Evolutionary conservation across 2,888 invertebrate genomes (phyloP), one percentile per base, ranked within the genome.

Genomic region (Lycocerus yunnanus): DNA sequence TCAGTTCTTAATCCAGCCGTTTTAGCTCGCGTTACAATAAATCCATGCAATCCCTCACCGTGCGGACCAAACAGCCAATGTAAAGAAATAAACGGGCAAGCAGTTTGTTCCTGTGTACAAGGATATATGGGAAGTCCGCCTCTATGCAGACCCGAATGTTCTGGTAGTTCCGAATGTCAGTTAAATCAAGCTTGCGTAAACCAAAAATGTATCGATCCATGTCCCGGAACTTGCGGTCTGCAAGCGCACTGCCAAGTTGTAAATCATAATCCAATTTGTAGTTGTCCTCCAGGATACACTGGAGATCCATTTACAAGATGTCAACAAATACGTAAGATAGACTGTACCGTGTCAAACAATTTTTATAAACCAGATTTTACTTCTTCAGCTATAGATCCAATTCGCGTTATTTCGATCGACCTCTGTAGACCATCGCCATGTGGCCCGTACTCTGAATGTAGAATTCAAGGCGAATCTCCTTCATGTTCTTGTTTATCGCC

Each of bases 51-150:
- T 78, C 92, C 92, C 20, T 89, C 91, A 68, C 95, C 95, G 0
- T 95, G 95, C 85, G 95, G 95, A 67, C 92, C 93, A 0, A 94
- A 94, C 84, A 93, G 93, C 83, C 93, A 93, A 85, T 95, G 94
- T 84, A 90, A 92, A 77, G 91, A 91, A 82, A 89, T 92, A 73
- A 94, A 93, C 85, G 91, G 89, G 68, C 93, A 94, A 87, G 92
- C 92, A 43, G 93, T 91, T 18, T 94, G 92, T 86, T 93, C 92
- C 68, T 94, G 93, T 84, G 88, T 94, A 71, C 86, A 89, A 68
- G 93, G 92, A 76, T 95, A 89, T 83, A 89, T 93, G 65, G 95
- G 95, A 77, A 91, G 90, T 79, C 95, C 95, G 59, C 95, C 95
- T 1, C 90, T 92, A 10, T 95, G 95, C 83, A 89, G 94, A 81